phyloP scores from a whole-genome alignment of 2,113 vertebrate species.

The Nerophis ophidion region DNA sequence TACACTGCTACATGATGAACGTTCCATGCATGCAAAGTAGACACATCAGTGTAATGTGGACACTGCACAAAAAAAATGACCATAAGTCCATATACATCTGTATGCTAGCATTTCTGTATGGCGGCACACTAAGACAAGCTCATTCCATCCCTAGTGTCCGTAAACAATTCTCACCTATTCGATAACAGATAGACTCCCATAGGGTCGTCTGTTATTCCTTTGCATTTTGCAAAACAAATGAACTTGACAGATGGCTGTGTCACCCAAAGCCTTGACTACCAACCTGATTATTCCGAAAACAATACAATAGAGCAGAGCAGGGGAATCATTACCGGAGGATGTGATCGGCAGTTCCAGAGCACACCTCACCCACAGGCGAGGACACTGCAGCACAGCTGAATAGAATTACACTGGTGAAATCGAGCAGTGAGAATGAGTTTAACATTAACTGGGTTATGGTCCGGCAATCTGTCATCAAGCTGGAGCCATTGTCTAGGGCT shows the following conservation, averaged over 20 bases:
- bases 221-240: conserved; percentile 98
- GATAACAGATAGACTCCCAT: conserved; percentile 90
- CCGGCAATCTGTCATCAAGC: conserved; percentile 94
- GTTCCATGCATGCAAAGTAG: conserved; percentile 66
- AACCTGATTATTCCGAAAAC: conserved; percentile 99
- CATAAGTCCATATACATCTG: conserved; percentile 11
- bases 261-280: conserved; percentile 98
- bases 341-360: conserved; percentile 51
- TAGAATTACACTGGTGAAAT: conserved; percentile 97
- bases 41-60: conserved; percentile 21
- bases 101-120: not conserved
- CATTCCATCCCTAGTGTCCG: conserved; percentile 43
- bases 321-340: conserved; percentile 97
- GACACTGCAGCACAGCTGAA: conserved; percentile 85
- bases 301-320: conserved; percentile 93
- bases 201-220: conserved; percentile 90
- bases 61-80: conserved; percentile 2
- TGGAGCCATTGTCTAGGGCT: conserved; percentile 92
- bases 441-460: conserved; percentile 99
- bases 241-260: conserved; percentile 99
- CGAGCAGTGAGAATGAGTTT: conserved; percentile 99
- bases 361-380: conserved; percentile 83
- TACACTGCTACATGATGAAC: conserved; percentile 54
- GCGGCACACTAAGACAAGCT: conserved; percentile 9
- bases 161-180: conserved; percentile 68